Evolutionary conservation across 2,888 invertebrate genomes (phyloP), one percentile per base, ranked within the genome.

Genomic region (Drosophila flavopinicola): DNA sequence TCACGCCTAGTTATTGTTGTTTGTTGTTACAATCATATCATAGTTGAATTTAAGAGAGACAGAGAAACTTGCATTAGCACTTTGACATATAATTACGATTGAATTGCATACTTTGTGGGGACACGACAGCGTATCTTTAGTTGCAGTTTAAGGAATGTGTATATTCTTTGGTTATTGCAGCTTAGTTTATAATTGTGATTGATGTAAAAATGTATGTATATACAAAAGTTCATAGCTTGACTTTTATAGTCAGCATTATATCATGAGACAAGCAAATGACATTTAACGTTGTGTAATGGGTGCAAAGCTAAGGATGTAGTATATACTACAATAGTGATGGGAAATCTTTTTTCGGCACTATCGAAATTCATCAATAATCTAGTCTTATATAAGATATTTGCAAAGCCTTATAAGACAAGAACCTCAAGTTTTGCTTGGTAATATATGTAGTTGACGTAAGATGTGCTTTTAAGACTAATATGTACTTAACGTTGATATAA

Each of bases 1-100:
- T 98, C 90, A 98, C 97, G 92, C 97, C 97, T 96, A 37, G 51
- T 41, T 48, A 17, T 38, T 52, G 45, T n/a, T 10, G 15, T n/a
- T 35, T 35, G 60, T 32, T 49, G 63, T 56, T 23, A 17, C 7
- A 30, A 29, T 15, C 39, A 48, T 32, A 37, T 30, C 2, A 42
- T 10, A 23, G 15, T 47, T 35, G 45, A 27, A 52, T 32, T 51
- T 27, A 23, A 53, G 27, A 49, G 41, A 45, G 33, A 60, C 6
- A 52, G n/a, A 64, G 56, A 75, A 57, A 58, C 23, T 72, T 65
- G 37, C 49, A 70, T 85, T 79, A 85, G 59, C 42, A 25, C 47
- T 49, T 73, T 84, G 53, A 45, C 56, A 56, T 24, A 33, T 48
- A 58, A 67, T 63, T 58, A 25, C 37, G 30, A 65, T 59, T 32